phyloP scores from a whole-genome alignment of 2,113 vertebrate genomes.

The Falco punctatus region DNA sequence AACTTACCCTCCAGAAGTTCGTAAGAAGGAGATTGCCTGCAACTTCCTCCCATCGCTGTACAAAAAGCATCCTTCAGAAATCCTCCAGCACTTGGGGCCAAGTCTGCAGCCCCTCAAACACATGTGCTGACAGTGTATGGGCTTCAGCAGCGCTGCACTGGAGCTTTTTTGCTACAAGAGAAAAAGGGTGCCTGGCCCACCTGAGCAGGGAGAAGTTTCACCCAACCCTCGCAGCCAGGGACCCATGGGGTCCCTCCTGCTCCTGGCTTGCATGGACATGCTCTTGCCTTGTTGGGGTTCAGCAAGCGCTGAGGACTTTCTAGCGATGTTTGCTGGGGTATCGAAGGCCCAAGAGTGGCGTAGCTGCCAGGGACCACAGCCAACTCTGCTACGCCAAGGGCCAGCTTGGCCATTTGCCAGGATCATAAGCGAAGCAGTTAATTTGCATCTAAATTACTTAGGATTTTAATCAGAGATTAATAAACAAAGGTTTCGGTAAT shows the following conservation, averaged over 20 bases:
- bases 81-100: accelerated
- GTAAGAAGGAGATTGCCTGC: background rate
- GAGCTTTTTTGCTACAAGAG: background rate
- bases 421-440: background rate
- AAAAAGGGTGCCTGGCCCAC: background rate
- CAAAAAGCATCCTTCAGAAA: background rate
- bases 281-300: background rate
- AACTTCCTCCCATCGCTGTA: background rate
- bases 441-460: conserved; percentile 32
- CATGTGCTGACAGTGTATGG: accelerated
- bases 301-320: background rate
- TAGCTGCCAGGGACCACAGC: background rate
- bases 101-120: background rate
- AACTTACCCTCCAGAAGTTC: background rate
- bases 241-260: accelerated
- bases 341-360: accelerated
- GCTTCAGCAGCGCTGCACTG: background rate
- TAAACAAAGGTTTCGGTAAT: background rate
- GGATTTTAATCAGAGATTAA: conserved; percentile 37
- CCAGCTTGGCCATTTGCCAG: background rate
- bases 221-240: background rate
- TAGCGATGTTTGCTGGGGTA: background rate
- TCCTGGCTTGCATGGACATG: accelerated
- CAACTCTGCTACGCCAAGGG: background rate
- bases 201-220: background rate